Evolutionary conservation across 2,797 vertebrate species (phyloP).

Genomic region (Coracias cyanogaster): DNA sequence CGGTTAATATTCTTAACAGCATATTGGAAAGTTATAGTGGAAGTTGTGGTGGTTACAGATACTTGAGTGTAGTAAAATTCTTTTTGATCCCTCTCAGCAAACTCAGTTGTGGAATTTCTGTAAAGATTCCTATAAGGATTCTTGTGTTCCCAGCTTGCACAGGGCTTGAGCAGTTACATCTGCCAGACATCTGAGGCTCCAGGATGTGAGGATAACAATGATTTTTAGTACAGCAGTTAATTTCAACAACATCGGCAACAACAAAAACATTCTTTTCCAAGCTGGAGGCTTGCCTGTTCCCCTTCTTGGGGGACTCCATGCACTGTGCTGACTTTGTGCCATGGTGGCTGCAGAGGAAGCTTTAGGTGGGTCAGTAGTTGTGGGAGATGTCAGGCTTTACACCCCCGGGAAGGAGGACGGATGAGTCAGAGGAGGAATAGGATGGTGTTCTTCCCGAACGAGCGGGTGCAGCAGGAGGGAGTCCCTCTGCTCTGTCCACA

Average conservation of each 20-base stretch:
- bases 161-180: conserved; percentile 37
- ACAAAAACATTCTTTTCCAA: background rate
- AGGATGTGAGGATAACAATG: conserved; percentile 14
- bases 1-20: background rate
- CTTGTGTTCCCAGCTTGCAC: conserved; percentile 17
- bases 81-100: conserved; percentile 29
- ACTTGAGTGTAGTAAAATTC: background rate
- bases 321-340: background rate
- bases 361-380: conserved; percentile 30
- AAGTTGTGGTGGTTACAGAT: conserved; percentile 18
- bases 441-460: background rate
- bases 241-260: background rate
- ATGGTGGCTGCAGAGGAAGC: background rate
- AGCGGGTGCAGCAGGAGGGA: background rate
- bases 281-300: background rate
- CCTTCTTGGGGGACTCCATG: background rate
- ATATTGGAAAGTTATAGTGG: background rate
- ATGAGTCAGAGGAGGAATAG: conserved; percentile 25
- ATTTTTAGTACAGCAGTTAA: conserved; percentile 18
- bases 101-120: conserved; percentile 31
- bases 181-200: conserved; percentile 59
- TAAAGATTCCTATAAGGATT: conserved; percentile 55
- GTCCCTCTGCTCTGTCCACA: background rate
- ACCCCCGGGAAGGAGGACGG: background rate
- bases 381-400: background rate